Conservation (phyloP, 2,797 vertebrate genomes). For the Eurystomus glaucurus region DNA sequence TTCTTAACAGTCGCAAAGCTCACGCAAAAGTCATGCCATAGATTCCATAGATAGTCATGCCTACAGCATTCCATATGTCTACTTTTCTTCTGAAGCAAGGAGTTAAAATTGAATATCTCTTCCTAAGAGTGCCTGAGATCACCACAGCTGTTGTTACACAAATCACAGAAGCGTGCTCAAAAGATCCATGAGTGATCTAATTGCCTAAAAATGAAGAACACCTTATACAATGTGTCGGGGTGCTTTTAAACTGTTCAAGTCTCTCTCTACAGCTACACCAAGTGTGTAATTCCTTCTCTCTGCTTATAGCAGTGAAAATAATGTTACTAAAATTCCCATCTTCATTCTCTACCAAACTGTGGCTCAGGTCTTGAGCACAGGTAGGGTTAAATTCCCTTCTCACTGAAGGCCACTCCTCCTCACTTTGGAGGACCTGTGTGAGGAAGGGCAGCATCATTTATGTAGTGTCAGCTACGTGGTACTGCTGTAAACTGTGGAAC, state of each 20-base stretch:
- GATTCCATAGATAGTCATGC: constrained; percentile 50
- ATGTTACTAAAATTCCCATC: not conserved
- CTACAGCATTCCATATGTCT: constrained; percentile 51
- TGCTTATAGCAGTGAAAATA: not conserved
- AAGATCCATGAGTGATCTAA: not conserved
- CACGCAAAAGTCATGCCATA: not conserved
- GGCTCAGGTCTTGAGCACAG: not conserved
- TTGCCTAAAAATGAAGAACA: not conserved
- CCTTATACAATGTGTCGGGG: not conserved
- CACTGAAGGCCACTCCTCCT: not conserved
- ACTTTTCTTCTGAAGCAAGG: constrained; percentile 23
- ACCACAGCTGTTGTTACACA: not conserved
- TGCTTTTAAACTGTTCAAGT: not conserved
- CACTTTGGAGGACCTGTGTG: not conserved
- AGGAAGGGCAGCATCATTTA: not conserved
- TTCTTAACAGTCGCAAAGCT: constrained; percentile 20
- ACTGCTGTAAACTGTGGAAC: not conserved
- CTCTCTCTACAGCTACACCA: not conserved
- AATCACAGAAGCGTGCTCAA: not conserved
- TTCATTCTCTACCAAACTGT: not conserved
- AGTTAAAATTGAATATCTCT: constrained; percentile 37
- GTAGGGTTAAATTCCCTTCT: not conserved
- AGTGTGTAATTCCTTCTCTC: not conserved
- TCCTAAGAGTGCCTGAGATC: not conserved
- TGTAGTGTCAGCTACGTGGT: not conserved